Percentiles rank a stretch among this genome's conserved stretches.
These are phyloP conservation scores for Scaptomyza hsui DNA, from an alignment of 1,140 invertebrate genomes.

Conservation along the genomic window DNA sequence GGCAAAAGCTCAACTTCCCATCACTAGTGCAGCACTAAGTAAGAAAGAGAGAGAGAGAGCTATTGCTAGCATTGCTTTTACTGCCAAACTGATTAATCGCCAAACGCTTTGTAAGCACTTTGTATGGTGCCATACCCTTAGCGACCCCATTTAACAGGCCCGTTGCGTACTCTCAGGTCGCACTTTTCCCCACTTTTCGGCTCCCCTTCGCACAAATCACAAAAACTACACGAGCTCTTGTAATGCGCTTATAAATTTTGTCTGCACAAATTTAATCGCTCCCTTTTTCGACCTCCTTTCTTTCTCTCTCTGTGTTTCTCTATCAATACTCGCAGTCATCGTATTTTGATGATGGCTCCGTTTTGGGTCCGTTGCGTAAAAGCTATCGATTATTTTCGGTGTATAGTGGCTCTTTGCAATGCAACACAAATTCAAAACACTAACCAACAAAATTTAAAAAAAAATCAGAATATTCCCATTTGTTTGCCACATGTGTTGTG, in stretches of 20 bases:
- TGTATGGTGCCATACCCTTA: constrained; percentile 44
- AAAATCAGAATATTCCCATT: constrained; percentile 46
- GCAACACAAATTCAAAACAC: constrained; percentile 57
- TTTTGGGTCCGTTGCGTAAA: constrained; percentile 64
- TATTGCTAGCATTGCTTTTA: constrained; percentile 25
- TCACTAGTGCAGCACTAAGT: too few relatives aligned
- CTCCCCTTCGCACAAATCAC: constrained; percentile 57
- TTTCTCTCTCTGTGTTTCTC: not conserved
- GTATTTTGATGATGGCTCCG: constrained; percentile 51
- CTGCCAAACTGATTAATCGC: constrained; percentile 79
- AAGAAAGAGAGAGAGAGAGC: not conserved
- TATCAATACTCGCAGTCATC: constrained; percentile 19
- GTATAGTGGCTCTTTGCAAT: constrained; percentile 25
- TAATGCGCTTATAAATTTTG: constrained; percentile 82
- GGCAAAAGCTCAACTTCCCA: not conserved
- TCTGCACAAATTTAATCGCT: constrained; percentile 73
- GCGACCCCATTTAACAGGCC: constrained; percentile 47
- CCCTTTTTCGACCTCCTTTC: not conserved
- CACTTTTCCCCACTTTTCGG: too few relatives aligned
- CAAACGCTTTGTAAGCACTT: constrained; percentile 80
- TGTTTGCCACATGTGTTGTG: constrained; percentile 23
- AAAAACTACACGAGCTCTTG: constrained; percentile 69
- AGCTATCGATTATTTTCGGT: constrained; percentile 77
- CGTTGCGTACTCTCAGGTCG: not conserved
- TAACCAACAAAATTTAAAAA: constrained; percentile 40